Conservation (phyloP, 2,113 vertebrate species). For the Festucalex cinctus region DNA sequence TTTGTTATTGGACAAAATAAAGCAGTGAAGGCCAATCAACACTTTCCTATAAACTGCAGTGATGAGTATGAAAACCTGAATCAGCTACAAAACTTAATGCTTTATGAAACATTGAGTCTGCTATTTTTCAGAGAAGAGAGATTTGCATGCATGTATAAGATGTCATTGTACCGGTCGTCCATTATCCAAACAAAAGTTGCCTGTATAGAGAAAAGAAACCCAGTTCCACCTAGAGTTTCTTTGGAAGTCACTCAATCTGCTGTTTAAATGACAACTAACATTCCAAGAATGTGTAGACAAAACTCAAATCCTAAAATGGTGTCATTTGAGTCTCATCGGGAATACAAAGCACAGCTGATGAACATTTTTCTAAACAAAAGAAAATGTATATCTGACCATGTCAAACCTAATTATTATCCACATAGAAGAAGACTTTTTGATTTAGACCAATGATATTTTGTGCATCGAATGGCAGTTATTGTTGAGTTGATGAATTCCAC, state of each 20-base stretch:
- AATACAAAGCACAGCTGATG: too few species aligned
- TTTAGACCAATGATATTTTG: neutral
- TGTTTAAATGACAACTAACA: too few species aligned
- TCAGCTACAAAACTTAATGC: neutral
- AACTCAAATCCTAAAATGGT: too few species aligned
- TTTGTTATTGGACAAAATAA: neutral
- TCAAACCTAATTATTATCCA: too few species aligned
- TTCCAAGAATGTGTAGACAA: too few species aligned
- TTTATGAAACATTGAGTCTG: neutral
- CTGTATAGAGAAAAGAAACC: too few species aligned
- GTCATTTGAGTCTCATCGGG: too few species aligned
- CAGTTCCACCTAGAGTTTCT: too few species aligned
- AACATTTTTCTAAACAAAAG: too few species aligned
- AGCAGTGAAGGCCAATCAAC: neutral
- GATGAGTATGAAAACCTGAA: neutral
- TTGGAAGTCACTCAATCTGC: too few species aligned
- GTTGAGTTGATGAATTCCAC: neutral
- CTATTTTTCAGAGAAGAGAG: neutral
- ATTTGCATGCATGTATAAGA: neutral
- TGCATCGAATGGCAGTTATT: neutral
- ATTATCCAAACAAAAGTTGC: neutral
- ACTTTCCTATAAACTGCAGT: neutral
- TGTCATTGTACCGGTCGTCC: neutral
- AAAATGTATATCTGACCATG: too few species aligned
- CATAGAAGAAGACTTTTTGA: too few species aligned